These are phyloP conservation scores for Batillaria attramentaria DNA, from an alignment of 1,140 invertebrate species.

Conservation along the genomic window DNA sequence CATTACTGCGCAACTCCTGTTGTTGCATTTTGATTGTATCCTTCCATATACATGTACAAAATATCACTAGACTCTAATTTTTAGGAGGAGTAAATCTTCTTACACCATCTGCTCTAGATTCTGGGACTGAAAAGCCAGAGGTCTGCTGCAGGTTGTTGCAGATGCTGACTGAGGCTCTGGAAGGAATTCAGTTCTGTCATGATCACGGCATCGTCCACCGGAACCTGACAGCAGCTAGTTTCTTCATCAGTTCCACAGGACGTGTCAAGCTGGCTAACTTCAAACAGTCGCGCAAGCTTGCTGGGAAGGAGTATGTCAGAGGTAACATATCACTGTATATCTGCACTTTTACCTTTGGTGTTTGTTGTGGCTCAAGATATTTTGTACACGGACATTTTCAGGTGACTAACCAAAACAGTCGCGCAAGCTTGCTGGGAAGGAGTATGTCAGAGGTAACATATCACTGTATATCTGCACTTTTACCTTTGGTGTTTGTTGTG, in stretches of 20 bases:
- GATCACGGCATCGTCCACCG: slow-evolving; percentile 24
- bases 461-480: too few species aligned
- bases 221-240: slow-evolving; percentile 19
- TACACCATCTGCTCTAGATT: too few species aligned
- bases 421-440: slow-evolving; percentile 4
- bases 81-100: too few species aligned
- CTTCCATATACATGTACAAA: too few species aligned
- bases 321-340: too few species aligned
- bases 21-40: too few species aligned
- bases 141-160: slow-evolving; percentile 14
- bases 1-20: too few species aligned
- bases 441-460: not conserved
- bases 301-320: not conserved
- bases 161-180: not conserved
- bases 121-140: too few species aligned
- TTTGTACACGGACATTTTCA: slow-evolving; percentile 8
- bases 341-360: too few species aligned
- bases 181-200: slow-evolving; percentile 20
- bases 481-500: too few species aligned
- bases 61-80: too few species aligned
- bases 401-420: slow-evolving; percentile 21
- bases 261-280: slow-evolving; percentile 26
- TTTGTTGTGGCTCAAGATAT: not conserved
- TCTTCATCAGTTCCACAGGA: not conserved
- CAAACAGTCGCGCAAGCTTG: slow-evolving; percentile 15